Base-by-base conservation (phyloP, 2,797 vertebrate species). In the Myoxocephalus aenaeus region DNA sequence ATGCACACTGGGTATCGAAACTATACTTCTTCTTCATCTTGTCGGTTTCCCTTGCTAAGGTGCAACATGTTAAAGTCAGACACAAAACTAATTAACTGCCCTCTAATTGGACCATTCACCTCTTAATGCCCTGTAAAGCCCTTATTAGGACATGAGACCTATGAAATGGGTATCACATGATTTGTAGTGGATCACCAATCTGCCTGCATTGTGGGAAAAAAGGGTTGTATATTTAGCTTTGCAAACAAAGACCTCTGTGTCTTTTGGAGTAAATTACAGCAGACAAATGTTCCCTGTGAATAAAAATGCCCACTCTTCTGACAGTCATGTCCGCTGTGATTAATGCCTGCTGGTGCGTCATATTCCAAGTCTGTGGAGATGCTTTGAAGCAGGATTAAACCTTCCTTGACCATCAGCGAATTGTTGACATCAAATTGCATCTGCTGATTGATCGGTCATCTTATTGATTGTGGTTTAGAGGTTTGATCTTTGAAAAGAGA, bases 181-280 rank as follows among this genome's bases (percentile, higher is more conserved):
- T 46, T 27, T 67, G 65, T 34, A 65, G 53, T 58, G 68, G 50
- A 77, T 68, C 57, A 63, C 50, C 69, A 64, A 14, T 76, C 64
- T 77, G 25, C 36, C n/a, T 75, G 56, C 56, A 18, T 65, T 50
- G 17, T 46, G 17, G 17, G 12, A 58, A 67, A 48, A 85, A 81
- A 18, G 8, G 51, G 66, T 66, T 44, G 57, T 77, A 80, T 90
- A 86, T 84, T 88, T 86, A 82, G 72, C 78, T 65, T 38, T 22
- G 36, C 59, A 69, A 82, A 83, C 75, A 87, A 83, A 89, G 59
- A 22, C 54, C 14, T 53, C 11, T 0, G 13, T 27, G 38, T 73
- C 58, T 72, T 64, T 81, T 76, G 4, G 67, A 66, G 61, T 58
- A 75, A 86, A 79, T 86, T 73, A 68, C 50, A 75, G 42, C 62